Conservation (phyloP, 2,888 invertebrate genomes). For the Lydus trimaculatus region DNA sequence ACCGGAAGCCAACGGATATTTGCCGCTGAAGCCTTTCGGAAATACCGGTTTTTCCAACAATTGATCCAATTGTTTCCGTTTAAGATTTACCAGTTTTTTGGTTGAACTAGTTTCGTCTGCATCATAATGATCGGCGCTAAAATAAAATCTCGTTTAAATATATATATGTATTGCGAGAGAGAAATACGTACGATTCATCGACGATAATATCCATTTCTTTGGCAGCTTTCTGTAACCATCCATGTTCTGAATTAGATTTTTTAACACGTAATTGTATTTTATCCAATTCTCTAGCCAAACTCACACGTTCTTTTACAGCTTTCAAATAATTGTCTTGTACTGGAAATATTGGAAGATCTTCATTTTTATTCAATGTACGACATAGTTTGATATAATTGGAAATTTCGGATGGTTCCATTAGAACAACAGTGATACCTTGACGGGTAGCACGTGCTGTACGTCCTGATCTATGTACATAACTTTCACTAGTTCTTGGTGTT, state of each 20-base stretch:
- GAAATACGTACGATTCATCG: conserved; percentile 68
- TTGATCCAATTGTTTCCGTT: conserved; percentile 63
- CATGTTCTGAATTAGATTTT: conserved; percentile 72
- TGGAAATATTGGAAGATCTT: conserved; percentile 86
- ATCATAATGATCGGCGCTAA: conserved; percentile 42
- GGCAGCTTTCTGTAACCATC: conserved; percentile 88
- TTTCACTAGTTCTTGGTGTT: conserved; percentile 94
- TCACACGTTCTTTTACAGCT: conserved; percentile 75
- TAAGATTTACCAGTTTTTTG: conserved; percentile 60
- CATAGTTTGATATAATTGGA: conserved; percentile 82
- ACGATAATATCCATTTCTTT: conserved; percentile 91
- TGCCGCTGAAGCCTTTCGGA: conserved; percentile 73
- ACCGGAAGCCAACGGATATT: conserved; percentile 62
- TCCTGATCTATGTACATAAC: conserved; percentile 96
- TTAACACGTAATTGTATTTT: conserved; percentile 72
- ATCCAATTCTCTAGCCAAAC: conserved; percentile 82
- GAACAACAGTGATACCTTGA: conserved; percentile 88
- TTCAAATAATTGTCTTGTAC: conserved; percentile 70
- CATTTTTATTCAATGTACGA: conserved; percentile 85
- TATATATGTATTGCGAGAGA: not conserved
- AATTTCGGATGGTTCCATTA: conserved; percentile 90
- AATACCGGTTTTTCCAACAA: conserved; percentile 69
- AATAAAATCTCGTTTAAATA: conserved; percentile 16
- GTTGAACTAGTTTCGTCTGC: conserved; percentile 40
- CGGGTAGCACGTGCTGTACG: conserved; percentile 91